A percentile compares a stretch with the other conserved stretches of the same genome.
phyloP scores from a whole-genome alignment of 2,888 invertebrate genomes.

The Alentia gelatinosa region DNA sequence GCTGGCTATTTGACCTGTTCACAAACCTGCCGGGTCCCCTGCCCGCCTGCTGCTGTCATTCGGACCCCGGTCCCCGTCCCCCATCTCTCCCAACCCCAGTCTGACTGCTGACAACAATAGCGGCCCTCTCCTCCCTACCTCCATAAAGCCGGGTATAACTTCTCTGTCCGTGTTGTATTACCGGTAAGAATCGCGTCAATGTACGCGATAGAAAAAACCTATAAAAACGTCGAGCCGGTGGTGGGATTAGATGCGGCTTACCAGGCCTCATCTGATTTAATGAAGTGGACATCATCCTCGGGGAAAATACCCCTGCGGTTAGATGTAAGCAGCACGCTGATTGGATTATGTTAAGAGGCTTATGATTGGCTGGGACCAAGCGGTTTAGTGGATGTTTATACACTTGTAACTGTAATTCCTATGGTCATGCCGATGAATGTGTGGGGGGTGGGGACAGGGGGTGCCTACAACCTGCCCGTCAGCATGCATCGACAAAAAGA shows the following conservation, averaged over 20 bases:
- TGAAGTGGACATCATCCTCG: not conserved
- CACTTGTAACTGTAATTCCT: not conserved
- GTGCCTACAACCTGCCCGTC: too few species aligned
- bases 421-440: too few species aligned
- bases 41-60: not conserved
- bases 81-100: not conserved
- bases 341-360: slow-evolving; percentile 15
- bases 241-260: not conserved
- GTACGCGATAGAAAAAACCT: not conserved
- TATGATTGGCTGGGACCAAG: not conserved
- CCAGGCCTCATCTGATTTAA: not conserved
- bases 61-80: not conserved
- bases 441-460: too few species aligned
- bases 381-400: not conserved
- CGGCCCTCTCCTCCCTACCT: not conserved
- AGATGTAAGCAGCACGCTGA: not conserved
- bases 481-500: too few species aligned
- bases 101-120: not conserved
- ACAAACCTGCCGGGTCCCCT: not conserved
- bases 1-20: not conserved
- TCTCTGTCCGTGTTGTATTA: not conserved
- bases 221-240: not conserved
- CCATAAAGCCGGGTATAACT: not conserved
- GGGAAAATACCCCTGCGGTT: not conserved
- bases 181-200: not conserved